These are phyloP conservation scores for Ceratitis capitata DNA, from an alignment of 1,140 invertebrate species.

Conservation along the genomic window DNA sequence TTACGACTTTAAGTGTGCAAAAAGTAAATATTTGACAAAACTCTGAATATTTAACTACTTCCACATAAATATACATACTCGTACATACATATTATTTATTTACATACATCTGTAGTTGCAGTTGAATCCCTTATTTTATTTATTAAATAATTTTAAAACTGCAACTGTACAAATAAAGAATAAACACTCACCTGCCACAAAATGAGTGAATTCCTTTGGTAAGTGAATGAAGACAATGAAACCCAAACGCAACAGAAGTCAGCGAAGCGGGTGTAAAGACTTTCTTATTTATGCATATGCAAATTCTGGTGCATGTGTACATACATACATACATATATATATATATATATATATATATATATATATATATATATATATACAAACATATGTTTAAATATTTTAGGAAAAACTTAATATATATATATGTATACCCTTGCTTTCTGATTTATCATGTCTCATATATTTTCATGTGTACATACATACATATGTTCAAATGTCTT, in stretches of 20 bases:
- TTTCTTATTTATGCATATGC: conserved; percentile 20
- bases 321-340: neutral
- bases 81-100: too few species aligned
- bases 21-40: neutral
- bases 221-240: neutral
- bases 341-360: too few species aligned
- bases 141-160: conserved; percentile 22
- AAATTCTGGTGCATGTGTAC: neutral
- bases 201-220: neutral
- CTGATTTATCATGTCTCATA: too few species aligned
- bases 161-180: conserved; percentile 12
- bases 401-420: too few species aligned
- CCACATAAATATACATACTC: neutral
- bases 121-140: neutral
- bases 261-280: neutral
- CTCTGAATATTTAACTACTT: neutral
- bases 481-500: neutral
- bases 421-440: too few species aligned
- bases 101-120: too few species aligned
- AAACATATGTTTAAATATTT: neutral
- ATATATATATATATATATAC: neutral
- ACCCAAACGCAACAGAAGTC: neutral
- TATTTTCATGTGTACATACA: neutral
- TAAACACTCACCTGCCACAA: conserved; percentile 19
- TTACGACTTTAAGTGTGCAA: neutral